Evolutionary conservation across 1,140 invertebrate species (phyloP).

Genomic region (Stratiolaelaps scimitus): DNA sequence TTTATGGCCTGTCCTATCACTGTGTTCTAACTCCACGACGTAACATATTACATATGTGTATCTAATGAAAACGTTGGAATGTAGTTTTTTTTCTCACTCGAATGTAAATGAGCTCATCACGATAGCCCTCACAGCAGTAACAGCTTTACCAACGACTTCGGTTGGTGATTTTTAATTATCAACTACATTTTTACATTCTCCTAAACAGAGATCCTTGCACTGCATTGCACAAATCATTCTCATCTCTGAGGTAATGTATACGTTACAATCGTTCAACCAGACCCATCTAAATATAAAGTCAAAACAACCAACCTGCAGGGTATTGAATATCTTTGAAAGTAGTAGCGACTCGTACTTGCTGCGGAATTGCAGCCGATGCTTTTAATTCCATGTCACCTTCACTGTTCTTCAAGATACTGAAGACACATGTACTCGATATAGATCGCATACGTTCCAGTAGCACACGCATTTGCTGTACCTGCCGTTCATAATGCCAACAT

Average conservation of each 20-base stretch:
- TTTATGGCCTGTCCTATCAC: no score
- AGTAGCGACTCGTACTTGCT: constrained; percentile 18
- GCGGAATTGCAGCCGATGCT: constrained; percentile 14
- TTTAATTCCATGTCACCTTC: constrained; percentile 4
- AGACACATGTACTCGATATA: not conserved
- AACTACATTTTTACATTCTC: no score
- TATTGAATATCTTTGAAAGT: constrained; percentile 19
- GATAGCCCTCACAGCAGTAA: no score
- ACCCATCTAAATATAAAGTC: not conserved
- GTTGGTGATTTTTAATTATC: no score
- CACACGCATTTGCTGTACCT: constrained; percentile 1
- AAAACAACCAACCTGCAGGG: not conserved
- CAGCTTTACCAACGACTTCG: no score
- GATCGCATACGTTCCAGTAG: not conserved
- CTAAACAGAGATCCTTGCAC: no score
- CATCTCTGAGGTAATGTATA: not conserved
- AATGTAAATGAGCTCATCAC: no score
- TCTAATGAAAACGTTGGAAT: no score
- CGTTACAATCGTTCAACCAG: not conserved
- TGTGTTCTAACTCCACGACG: no score
- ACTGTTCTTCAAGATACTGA: not conserved
- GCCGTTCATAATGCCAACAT: not conserved
- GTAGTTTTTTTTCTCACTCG: no score
- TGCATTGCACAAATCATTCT: no score
- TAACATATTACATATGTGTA: no score